phyloP scores from a whole-genome alignment of 1,140 invertebrate species.

The Elysia chlorotica region DNA sequence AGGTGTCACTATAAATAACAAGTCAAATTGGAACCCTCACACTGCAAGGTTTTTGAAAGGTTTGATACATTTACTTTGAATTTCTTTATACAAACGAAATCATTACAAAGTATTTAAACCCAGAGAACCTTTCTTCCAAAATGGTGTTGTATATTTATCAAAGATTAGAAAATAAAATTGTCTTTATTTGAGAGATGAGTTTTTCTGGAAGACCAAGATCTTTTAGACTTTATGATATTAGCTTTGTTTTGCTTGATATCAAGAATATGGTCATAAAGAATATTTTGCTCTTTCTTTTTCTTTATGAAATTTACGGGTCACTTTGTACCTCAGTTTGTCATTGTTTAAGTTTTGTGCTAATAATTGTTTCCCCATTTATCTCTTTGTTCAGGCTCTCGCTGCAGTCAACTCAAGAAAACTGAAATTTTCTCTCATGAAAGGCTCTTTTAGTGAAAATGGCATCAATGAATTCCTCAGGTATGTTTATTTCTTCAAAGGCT shows the following conservation, averaged over 20 bases:
- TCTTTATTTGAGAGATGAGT: neutral
- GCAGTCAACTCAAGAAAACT: constrained; percentile 96
- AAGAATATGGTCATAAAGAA: neutral
- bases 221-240: neutral
- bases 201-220: neutral
- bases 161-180: neutral
- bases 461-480: constrained; percentile 91
- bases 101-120: too few species aligned
- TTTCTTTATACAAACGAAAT: too few species aligned
- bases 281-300: neutral
- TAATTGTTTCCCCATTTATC: neutral
- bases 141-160: neutral
- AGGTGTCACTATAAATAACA: too few species aligned
- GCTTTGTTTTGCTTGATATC: neutral
- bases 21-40: too few species aligned
- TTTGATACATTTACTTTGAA: too few species aligned
- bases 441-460: constrained; percentile 92
- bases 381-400: constrained; percentile 89
- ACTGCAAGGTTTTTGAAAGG: too few species aligned
- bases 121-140: too few species aligned
- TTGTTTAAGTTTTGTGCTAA: neutral
- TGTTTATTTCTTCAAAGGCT: constrained; percentile 17
- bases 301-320: neutral
- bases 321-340: too few species aligned
- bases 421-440: constrained; percentile 92